A percentile compares a stretch with the other conserved stretches of the same genome.
Evolutionary conservation across 1,140 invertebrate species (phyloP).

Genomic region (Saccostrea cuccullata): DNA sequence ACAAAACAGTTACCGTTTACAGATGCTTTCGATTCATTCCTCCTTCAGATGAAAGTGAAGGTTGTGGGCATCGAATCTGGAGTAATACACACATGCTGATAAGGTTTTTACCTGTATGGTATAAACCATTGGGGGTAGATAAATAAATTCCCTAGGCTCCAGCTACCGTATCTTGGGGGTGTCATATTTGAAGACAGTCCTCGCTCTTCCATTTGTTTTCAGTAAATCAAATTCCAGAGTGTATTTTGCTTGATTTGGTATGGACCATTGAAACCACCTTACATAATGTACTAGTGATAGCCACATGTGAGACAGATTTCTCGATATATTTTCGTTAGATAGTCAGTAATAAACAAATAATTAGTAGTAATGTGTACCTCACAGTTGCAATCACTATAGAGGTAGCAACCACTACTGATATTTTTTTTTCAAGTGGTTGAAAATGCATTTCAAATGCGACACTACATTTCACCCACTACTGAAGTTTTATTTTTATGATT

Average conservation of each 20-base stretch:
- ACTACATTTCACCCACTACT: too few relatives aligned
- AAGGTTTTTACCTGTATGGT: slow-evolving; percentile 8
- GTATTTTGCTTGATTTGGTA: neutral
- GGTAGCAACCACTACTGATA: too few relatives aligned
- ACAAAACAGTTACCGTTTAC: neutral
- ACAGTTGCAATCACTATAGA: too few relatives aligned
- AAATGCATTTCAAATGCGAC: too few relatives aligned
- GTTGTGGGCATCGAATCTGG: neutral
- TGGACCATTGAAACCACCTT: neutral
- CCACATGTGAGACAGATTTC: too few relatives aligned
- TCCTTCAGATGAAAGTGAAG: neutral
- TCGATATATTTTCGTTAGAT: too few relatives aligned
- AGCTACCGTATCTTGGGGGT: slow-evolving; percentile 15
- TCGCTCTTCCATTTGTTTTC: neutral
- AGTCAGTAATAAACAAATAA: too few relatives aligned
- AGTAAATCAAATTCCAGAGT: neutral
- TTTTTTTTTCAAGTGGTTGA: too few relatives aligned
- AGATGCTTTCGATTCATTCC: slow-evolving; percentile 14
- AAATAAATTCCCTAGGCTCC: slow-evolving; percentile 15
- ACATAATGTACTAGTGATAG: too few relatives aligned
- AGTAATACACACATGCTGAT: neutral
- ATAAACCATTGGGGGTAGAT: slow-evolving; percentile 17
- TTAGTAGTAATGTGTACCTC: too few relatives aligned
- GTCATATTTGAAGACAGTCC: neutral
- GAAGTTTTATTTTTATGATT: too few relatives aligned